phyloP scores from a whole-genome alignment of 1,140 invertebrate genomes.

The Drosophila watanabei region DNA sequence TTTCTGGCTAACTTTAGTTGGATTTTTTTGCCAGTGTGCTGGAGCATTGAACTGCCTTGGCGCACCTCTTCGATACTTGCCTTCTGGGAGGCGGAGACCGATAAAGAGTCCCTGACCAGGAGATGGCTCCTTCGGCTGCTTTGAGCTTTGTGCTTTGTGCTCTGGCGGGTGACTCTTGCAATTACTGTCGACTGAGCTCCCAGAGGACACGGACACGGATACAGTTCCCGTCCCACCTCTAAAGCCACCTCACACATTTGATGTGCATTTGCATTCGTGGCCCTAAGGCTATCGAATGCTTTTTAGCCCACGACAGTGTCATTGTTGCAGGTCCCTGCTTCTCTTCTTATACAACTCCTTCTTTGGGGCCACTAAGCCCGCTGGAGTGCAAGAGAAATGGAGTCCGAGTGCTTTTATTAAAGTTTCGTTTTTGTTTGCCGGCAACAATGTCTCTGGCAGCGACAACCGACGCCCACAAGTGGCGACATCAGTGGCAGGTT shows the following conservation, averaged over 20 bases:
- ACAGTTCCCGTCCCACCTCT: not conserved
- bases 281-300: slow-evolving; percentile 72
- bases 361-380: slow-evolving; percentile 57
- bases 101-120: slow-evolving; percentile 48
- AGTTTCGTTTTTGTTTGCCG: slow-evolving; percentile 75
- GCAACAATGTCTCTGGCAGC: slow-evolving; percentile 69
- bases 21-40: slow-evolving; percentile 15
- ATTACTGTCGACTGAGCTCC: slow-evolving; percentile 55
- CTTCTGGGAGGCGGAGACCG: slow-evolving; percentile 25
- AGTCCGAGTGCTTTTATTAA: slow-evolving; percentile 69
- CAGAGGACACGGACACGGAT: not conserved
- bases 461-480: slow-evolving; percentile 48
- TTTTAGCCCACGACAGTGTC: slow-evolving; percentile 68
- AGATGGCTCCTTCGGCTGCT: slow-evolving; percentile 18
- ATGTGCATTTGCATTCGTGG: slow-evolving; percentile 68
- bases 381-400: slow-evolving; percentile 16
- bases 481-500: slow-evolving; percentile 56
- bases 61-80: slow-evolving; percentile 65
- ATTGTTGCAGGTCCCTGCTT: slow-evolving; percentile 65
- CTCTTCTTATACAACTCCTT: slow-evolving; percentile 34
- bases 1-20: too few species aligned
- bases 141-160: slow-evolving; percentile 27
- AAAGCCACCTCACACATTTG: slow-evolving; percentile 35
- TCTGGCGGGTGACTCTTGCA: slow-evolving; percentile 44
- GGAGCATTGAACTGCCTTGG: slow-evolving; percentile 74